These are phyloP conservation scores for Beris morrisii DNA, from an alignment of 2,888 invertebrate genomes.

Conservation along the genomic window DNA sequence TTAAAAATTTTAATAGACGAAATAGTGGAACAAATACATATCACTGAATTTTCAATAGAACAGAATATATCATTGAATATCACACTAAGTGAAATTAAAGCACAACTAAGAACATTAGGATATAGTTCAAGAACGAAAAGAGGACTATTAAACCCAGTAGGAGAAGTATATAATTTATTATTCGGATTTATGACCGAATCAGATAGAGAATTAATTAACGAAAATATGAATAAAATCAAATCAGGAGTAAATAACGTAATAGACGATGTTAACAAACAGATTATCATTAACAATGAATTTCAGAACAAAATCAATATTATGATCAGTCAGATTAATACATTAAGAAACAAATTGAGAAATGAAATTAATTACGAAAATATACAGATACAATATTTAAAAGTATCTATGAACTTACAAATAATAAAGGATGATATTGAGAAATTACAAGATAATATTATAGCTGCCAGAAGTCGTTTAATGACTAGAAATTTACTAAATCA, in stretches of 20 bases:
- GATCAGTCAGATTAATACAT: neutral
- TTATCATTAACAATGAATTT: slow-evolving; percentile 1
- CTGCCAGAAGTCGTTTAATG: neutral
- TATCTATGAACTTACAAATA: neutral
- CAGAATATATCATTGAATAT: slow-evolving; percentile 2
- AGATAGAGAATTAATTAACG: slow-evolving; percentile 4
- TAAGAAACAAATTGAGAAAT: neutral
- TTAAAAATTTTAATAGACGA: neutral
- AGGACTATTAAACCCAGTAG: slow-evolving; percentile 6
- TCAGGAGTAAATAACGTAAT: neutral
- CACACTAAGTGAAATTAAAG: neutral
- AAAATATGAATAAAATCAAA: neutral
- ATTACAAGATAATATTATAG: slow-evolving; percentile 4
- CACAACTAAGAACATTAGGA: slow-evolving; percentile 1
- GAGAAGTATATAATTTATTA: slow-evolving; percentile 2
- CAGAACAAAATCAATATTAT: slow-evolving; percentile 4
- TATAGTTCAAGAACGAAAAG: slow-evolving; percentile 1
- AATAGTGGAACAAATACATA: neutral
- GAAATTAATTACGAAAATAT: neutral
- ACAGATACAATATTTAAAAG: slow-evolving; percentile 3
- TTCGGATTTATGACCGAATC: slow-evolving; percentile 4
- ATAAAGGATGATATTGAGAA: slow-evolving; percentile 1
- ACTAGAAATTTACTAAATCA: neutral
- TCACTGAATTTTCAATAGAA: neutral
- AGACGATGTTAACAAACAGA: neutral